Percentiles rank a stretch among this genome's conserved stretches.
These are phyloP conservation scores for Dendrolimus punctatus DNA, from an alignment of 1,140 invertebrate species.

Conservation along the genomic window DNA sequence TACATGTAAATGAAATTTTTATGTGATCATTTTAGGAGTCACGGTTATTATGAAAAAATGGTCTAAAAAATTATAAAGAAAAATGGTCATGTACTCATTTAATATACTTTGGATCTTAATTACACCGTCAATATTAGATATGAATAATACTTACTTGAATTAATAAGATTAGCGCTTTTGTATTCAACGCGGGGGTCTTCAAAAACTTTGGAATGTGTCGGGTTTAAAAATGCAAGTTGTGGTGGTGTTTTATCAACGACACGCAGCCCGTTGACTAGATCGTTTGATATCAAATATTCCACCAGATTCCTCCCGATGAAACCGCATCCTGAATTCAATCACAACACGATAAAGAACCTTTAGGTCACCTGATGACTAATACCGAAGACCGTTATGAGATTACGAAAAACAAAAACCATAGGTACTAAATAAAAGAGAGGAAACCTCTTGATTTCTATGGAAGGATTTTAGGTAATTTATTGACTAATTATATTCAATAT, in stretches of 20 bases:
- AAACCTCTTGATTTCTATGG: neutral
- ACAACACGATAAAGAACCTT: conserved; percentile 39
- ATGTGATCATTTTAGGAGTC: too few relatives aligned
- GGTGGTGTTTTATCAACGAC: conserved; percentile 95
- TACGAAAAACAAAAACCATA: conserved; percentile 22
- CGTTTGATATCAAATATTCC: conserved; percentile 84
- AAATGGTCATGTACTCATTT: too few relatives aligned
- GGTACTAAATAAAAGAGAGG: neutral
- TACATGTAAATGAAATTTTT: too few relatives aligned
- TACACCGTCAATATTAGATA: neutral
- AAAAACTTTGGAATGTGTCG: conserved; percentile 80
- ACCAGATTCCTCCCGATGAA: conserved; percentile 93
- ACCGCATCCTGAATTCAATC: conserved; percentile 83
- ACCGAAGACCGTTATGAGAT: conserved; percentile 50
- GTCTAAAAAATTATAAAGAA: too few relatives aligned
- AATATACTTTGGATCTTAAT: too few relatives aligned
- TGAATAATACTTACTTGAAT: conserved; percentile 78
- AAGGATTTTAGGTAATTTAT: neutral
- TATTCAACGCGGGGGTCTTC: conserved; percentile 84
- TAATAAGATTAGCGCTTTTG: conserved; percentile 92
- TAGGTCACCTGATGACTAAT: conserved; percentile 57
- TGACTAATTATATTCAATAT: conserved; percentile 6
- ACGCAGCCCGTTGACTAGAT: conserved; percentile 82
- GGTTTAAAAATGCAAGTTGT: conserved; percentile 91
- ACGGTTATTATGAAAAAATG: too few relatives aligned